These are phyloP conservation scores for Falco naumanni DNA, from an alignment of 2,797 vertebrate species.

Conservation along the genomic window DNA sequence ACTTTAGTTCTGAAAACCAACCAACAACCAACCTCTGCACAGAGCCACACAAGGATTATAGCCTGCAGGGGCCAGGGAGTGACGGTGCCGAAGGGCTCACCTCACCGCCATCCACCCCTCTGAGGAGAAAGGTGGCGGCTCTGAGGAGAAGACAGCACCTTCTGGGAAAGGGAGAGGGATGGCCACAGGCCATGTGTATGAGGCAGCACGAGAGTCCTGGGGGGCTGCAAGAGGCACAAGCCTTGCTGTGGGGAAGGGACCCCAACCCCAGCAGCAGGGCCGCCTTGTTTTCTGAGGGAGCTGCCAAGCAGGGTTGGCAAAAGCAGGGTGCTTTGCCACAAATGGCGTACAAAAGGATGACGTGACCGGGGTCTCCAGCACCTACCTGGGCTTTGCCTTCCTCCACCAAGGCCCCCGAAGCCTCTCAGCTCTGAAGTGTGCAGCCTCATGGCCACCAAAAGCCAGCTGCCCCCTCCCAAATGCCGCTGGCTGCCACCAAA, in stretches of 20 bases:
- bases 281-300: not conserved
- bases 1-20: not conserved
- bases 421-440: not conserved
- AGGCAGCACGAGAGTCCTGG: not conserved
- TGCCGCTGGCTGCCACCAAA: not conserved
- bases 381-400: not conserved
- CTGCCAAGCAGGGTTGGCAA: accelerated
- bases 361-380: not conserved
- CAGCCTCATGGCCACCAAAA: not conserved
- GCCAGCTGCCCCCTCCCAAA: not conserved
- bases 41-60: not conserved
- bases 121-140: not conserved
- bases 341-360: accelerated
- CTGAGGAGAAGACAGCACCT: not conserved
- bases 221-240: accelerated
- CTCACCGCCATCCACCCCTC: accelerated
- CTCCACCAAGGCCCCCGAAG: not conserved
- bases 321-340: not conserved
- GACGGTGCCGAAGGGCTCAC: accelerated
- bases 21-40: too few relatives aligned
- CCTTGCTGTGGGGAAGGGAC: too few relatives aligned
- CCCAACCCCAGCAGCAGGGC: not conserved
- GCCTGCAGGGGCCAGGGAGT: not conserved
- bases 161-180: not conserved
- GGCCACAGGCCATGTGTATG: accelerated